Evolutionary conservation across 2,113 vertebrate genomes (phyloP), one percentile per base, ranked within the genome.

Genomic region (Callionymus lyra): DNA sequence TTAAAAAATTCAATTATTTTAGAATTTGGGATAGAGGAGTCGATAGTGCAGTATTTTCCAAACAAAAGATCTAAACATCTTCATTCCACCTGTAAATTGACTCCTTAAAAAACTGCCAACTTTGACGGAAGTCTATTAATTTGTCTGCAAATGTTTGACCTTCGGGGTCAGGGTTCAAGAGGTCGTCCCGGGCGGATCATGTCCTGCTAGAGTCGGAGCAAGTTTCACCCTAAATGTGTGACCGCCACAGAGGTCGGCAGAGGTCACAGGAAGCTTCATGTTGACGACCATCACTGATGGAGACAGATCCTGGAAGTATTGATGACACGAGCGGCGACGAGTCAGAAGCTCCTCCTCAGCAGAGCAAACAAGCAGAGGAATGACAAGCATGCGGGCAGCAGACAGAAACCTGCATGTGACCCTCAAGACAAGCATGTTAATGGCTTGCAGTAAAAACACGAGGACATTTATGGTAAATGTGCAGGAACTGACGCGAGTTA

Each of bases 291-390:
- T 5, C 21, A 4, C 21, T 27, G 21, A 27, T 8, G 4, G 15
- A 52, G 13, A 47, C 34, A 31, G 13, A 31, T 33, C 44, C 18
- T 33, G 9, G 33, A 50, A n/a, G n/a, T n/a, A n/a, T n/a, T n/a
- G n/a, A n/a, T n/a, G n/a, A n/a, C n/a, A n/a, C n/a, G n/a, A n/a
- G n/a, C n/a, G n/a, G n/a, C n/a, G n/a, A n/a, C n/a, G n/a, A n/a
- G n/a, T n/a, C n/a, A 40, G 35, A 34, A 33, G 38, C 63, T 59
- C 27, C 47, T 71, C 49, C 42, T 41, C 45, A 34, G 31, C 42
- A n/a, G 43, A 16, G 65, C 50, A 70, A 44, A 62, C 45, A 59
- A 37, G 50, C 43, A 59, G 18, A 56, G 40, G 61, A 59, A 63
- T 59, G 59, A 50, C 59, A 44, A 12, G 47, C 59, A 59, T 56